A percentile compares a stretch with the other conserved stretches of the same genome.
These are phyloP conservation scores for cat (Felis catus) DNA, from an alignment of 2,113 vertebrate species.

Conservation along the genomic window DNA sequence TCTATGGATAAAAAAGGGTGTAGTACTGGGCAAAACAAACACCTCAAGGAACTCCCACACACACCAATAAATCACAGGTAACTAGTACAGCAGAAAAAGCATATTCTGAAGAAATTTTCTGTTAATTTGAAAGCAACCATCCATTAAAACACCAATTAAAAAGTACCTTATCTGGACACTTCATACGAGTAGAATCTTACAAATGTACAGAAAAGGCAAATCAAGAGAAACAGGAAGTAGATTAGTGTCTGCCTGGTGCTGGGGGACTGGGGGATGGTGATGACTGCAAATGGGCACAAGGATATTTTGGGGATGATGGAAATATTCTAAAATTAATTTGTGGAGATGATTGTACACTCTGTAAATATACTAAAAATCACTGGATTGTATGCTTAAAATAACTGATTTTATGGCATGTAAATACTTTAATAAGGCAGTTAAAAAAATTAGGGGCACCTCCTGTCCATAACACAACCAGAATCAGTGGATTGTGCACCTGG, in stretches of 20 bases:
- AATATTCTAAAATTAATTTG: constrained; percentile 5
- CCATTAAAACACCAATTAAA: not conserved
- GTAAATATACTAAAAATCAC: not conserved
- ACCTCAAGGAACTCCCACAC: not conserved
- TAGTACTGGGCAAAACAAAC: not conserved
- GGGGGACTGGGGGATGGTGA: not conserved
- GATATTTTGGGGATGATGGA: not conserved
- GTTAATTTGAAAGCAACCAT: not conserved
- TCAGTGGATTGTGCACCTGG: not conserved
- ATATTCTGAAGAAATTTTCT: not conserved
- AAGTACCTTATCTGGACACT: not conserved
- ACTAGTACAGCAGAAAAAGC: not conserved
- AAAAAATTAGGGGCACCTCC: not conserved
- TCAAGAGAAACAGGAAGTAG: not conserved
- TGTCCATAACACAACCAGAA: not conserved
- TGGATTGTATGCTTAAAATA: not conserved
- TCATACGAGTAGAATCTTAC: not conserved
- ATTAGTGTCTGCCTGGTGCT: not conserved
- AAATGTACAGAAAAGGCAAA: not conserved
- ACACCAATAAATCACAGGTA: not conserved
- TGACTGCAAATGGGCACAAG: not conserved
- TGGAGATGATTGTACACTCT: not conserved
- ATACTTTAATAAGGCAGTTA: not conserved
- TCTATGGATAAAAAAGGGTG: not conserved
- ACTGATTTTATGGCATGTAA: not conserved